Evolutionary conservation across 2,797 vertebrate genomes (phyloP), one percentile per base, ranked within the genome.

Genomic region (Nasua narica): DNA sequence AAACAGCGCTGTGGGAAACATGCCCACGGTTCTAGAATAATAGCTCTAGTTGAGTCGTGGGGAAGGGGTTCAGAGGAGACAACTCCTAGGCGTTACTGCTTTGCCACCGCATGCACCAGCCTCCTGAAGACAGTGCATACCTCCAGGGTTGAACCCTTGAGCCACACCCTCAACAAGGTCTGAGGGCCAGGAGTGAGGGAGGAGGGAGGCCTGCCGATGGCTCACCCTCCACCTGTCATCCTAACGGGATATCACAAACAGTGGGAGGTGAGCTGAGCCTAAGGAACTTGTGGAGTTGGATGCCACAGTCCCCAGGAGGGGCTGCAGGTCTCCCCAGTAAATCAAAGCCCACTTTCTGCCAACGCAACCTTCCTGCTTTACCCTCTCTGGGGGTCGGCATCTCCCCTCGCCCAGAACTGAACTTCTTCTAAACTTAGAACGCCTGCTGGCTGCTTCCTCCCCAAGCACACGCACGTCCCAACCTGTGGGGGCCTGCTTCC

Each of bases 391-490:
- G 18, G 5, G 8, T 13, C 0, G 7, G 37, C 12, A 2, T 48
- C 40, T 56, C 14, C 79, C 81, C 56, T 19, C 1, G 1, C 14
- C 37, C 12, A 5, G 5, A 35, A 8, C 79, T 12, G 65, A 72
- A 37, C 60, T 32, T 52, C 13, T 23, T 50, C 11, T 23, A 23
- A 83, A 67, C 48, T 60, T n/a, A 4, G 23, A 65, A 79, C 14
- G 37, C 11, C 43, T 14, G 1, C 7, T 48, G 69, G 23, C 18
- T 21, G 21, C 70, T 19, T 48, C 72, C 1, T 10, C 46, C 77
- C 50, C 10, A 29, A 81, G n/a, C 27, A 32, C 25, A 9, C 0
- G 9, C 12, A 29, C 1, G 1, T n/a, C 19, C 3, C 0, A 2
- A 60, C 37, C 19, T 37, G 0, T 7, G 2, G 15, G 10, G 23